phyloP scores from a whole-genome alignment of 2,797 vertebrate genomes.

The Peromyscus aztecus region DNA sequence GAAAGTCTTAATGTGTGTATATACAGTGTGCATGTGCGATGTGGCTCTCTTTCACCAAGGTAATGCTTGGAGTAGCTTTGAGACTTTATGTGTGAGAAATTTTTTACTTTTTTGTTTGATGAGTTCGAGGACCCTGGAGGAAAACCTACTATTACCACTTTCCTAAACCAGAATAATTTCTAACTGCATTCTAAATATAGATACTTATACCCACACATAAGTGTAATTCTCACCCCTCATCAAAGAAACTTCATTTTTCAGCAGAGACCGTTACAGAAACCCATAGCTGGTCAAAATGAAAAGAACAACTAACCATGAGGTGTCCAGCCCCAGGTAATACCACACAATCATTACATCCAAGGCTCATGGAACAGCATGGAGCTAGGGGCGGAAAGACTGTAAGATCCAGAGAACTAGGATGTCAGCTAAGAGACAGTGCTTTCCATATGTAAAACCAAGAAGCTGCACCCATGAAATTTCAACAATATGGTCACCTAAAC shows the following conservation, averaged over 20 bases:
- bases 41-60: not conserved
- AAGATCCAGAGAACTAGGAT: not conserved
- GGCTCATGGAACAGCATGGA: not conserved
- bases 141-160: not conserved
- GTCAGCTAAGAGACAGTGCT: not conserved
- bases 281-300: not conserved
- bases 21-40: not conserved
- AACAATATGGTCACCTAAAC: not conserved
- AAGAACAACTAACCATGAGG: not conserved
- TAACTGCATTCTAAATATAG: not conserved
- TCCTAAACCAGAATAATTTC: not conserved
- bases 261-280: not conserved
- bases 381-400: not conserved
- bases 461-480: not conserved
- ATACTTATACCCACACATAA: not conserved
- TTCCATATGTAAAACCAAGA: not conserved
- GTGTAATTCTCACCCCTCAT: not conserved
- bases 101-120: too few relatives aligned
- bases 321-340: not conserved
- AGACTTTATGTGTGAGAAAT: not conserved
- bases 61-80: not conserved
- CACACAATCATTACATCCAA: not conserved
- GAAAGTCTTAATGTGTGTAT: conserved; percentile 12
- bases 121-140: not conserved
- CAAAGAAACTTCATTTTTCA: not conserved